Conservation (phyloP, 2,888 invertebrate species). For the Morinoia aosen region DNA sequence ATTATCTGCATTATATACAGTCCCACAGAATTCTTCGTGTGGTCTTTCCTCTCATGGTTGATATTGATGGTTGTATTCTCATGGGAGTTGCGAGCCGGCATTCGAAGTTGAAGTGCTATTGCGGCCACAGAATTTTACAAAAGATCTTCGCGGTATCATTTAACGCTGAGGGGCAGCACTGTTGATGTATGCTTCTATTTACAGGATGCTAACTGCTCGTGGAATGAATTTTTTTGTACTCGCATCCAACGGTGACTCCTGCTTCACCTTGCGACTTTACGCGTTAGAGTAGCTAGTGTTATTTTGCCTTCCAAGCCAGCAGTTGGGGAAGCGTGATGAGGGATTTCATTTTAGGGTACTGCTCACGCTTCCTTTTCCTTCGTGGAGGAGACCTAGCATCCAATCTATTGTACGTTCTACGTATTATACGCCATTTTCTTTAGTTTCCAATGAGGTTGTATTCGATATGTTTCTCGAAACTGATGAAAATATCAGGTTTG, state of each 20-base stretch:
- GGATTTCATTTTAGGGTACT: neutral
- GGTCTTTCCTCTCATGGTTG: neutral
- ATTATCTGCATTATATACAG: neutral
- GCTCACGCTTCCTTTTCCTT: neutral
- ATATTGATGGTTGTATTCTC: neutral
- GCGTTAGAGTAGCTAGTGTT: too few relatives aligned
- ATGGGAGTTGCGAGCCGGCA: neutral
- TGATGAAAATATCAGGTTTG: neutral
- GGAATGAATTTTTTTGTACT: neutral
- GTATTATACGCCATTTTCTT: neutral
- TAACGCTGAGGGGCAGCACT: too few relatives aligned
- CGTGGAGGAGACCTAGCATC: neutral
- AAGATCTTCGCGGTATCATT: neutral
- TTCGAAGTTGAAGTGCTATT: neutral
- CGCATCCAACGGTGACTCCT: neutral
- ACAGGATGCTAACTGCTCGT: neutral
- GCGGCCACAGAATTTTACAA: neutral
- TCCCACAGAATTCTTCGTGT: neutral
- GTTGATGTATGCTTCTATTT: too few relatives aligned
- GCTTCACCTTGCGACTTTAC: too few relatives aligned
- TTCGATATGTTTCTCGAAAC: neutral
- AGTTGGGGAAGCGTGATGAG: neutral
- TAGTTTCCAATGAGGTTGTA: neutral
- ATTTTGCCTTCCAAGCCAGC: too few relatives aligned
- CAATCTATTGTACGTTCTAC: neutral